Percentiles rank a stretch among this genome's conserved stretches.
phyloP scores from a whole-genome alignment of 2,888 invertebrate species.

The Cephus rjabovi region DNA sequence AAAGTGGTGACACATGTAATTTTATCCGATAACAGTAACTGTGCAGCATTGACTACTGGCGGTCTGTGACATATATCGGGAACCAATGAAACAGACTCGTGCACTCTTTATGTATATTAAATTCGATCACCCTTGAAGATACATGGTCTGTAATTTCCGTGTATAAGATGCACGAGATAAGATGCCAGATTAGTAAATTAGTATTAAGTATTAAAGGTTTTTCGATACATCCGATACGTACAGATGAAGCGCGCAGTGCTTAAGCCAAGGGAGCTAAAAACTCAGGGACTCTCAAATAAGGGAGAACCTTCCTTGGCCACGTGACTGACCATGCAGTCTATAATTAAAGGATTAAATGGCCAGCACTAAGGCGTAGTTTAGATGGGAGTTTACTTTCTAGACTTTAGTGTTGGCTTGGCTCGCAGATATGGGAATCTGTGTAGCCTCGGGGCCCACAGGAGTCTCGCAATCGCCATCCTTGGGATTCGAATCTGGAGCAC shows the following conservation, averaged over 20 bases:
- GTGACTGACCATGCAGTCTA: not conserved
- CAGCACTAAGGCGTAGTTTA: constrained; percentile 35
- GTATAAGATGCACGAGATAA: too few species aligned
- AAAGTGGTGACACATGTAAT: too few species aligned
- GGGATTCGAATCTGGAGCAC: constrained; percentile 58
- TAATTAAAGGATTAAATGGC: constrained; percentile 54
- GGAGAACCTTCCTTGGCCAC: not conserved
- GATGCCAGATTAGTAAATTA: too few species aligned
- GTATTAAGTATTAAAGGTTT: too few species aligned
- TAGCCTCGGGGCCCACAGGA: constrained; percentile 42
- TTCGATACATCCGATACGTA: not conserved
- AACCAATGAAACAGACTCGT: not conserved
- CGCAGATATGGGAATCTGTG: constrained; percentile 60
- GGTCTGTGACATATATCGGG: not conserved
- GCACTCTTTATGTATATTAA: too few species aligned
- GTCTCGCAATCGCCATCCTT: constrained; percentile 60
- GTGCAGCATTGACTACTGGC: not conserved
- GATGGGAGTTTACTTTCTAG: constrained; percentile 40
- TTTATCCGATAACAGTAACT: not conserved
- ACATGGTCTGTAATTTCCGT: too few species aligned
- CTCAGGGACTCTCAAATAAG: not conserved
- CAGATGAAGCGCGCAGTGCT: not conserved
- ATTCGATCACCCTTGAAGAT: too few species aligned
- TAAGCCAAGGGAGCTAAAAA: not conserved
- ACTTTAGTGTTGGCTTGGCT: constrained; percentile 23